Base-by-base conservation (phyloP, 2,888 invertebrate species). In the Scaptomyza flava region DNA sequence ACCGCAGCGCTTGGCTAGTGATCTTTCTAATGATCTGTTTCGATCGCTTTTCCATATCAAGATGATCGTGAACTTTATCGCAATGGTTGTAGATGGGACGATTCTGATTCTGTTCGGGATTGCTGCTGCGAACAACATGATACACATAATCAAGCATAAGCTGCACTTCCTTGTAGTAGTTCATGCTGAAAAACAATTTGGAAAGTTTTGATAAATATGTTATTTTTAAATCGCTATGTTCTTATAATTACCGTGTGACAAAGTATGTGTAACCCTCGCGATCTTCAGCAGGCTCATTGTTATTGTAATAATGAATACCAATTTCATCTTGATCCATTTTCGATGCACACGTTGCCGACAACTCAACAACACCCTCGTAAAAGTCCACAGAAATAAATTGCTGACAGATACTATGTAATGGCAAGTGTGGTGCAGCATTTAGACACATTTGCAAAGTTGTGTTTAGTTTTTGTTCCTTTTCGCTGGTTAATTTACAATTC, bases 261-360 rank as follows among this genome's bases (percentile, higher is more conserved):
- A 95, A 97, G 11, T 95, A 95, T 36, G 95, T 92, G 87, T 95
- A 95, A 12, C 98, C 98, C 86, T 97, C 96, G 60, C 95, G 94
- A 91, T 98, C 98, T 71, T 96, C 96, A 0, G 94, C 92, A 0
- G 96, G 96, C 84, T 97, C 96, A 59, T 96, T 96, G 81, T 96
- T 96, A 89, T 95, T 95, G 91, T 98, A 98, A 91, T 95, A 98
- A 91, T 97, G 96, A 43, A 97, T 92, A 0, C 97, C 99, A 64
- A 96, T 94, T 86, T 96, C 95, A 81, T 97, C 96, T 0, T 98
- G 96, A 92, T 99, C 99, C n/a, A 96, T 92, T 91, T 96, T 96
- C 52, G 94, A 93, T 0, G 98, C 98, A 89, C 97, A 97, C 8
- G 95, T 94, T 2, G 96, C 94, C 81, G 97, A 96, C 30, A 99